A percentile compares a stretch with the other conserved stretches of the same genome.
phyloP scores from a whole-genome alignment of 2,888 invertebrate genomes.

The Auanema sp. region DNA sequence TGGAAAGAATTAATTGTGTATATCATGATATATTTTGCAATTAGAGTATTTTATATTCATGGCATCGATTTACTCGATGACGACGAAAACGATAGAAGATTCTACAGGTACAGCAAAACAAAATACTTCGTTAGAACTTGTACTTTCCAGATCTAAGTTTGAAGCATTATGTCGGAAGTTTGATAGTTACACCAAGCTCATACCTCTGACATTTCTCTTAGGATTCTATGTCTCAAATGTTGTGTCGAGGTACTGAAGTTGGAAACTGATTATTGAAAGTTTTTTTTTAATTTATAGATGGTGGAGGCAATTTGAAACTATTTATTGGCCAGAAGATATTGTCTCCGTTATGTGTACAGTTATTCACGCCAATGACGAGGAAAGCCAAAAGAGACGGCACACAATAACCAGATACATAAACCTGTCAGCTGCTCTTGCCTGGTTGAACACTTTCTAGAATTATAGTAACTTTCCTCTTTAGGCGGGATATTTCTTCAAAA shows the following conservation, averaged over 20 bases:
- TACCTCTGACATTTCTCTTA: constrained; percentile 54
- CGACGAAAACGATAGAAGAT: constrained; percentile 26
- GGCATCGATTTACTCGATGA: constrained; percentile 37
- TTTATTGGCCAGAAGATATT: constrained; percentile 50
- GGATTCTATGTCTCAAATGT: constrained; percentile 53
- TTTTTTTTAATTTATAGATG: constrained; percentile 25
- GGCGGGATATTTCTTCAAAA: constrained; percentile 49
- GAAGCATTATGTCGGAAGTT: constrained; percentile 45
- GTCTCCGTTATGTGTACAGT: constrained; percentile 42
- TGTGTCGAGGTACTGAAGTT: constrained; percentile 7
- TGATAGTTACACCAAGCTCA: constrained; percentile 47
- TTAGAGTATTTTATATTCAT: constrained; percentile 36
- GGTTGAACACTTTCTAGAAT: too few species aligned
- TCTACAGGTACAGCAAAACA: constrained; percentile 16
- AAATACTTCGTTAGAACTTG: too few species aligned
- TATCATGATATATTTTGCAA: constrained; percentile 34
- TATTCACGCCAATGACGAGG: constrained; percentile 36
- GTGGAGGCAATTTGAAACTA: constrained; percentile 50
- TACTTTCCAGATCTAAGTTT: constrained; percentile 33
- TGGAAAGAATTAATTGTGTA: constrained; percentile 40
- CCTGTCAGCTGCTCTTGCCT: constrained; percentile 44
- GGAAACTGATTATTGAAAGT: background rate
- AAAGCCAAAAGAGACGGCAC: constrained; percentile 35
- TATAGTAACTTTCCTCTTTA: too few species aligned
- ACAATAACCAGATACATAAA: constrained; percentile 51